Evolutionary conservation across 30 jellyfish, hydroid and myxozoan species (phyloP).

Genomic region (Haliclystus octoradiatus): DNA sequence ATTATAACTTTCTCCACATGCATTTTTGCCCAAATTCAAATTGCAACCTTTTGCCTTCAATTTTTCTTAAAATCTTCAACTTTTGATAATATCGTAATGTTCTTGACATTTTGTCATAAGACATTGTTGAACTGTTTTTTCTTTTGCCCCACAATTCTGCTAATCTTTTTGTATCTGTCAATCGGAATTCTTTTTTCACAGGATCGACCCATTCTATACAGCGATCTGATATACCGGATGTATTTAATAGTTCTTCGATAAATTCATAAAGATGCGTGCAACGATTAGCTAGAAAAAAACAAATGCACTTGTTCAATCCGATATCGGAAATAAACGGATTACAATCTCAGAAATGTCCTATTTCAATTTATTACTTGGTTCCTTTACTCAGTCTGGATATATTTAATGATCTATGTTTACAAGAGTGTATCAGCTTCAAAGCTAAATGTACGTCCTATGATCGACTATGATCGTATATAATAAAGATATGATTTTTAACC

Average conservation of each 20-base stretch:
- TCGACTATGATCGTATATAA: no score
- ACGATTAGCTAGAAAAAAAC: conserved; percentile 54
- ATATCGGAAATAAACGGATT: no score
- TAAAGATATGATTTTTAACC: no score
- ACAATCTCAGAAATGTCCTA: no score
- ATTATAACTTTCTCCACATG: conserved; percentile 62
- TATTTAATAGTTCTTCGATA: conserved; percentile 35
- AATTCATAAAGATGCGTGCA: conserved; percentile 80
- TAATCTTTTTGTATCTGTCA: conserved; percentile 46
- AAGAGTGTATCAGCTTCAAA: no score
- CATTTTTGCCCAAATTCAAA: conserved; percentile 51
- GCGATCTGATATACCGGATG: conserved; percentile 4
- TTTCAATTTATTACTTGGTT: no score
- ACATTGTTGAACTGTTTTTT: conserved; percentile 49
- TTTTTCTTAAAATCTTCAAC: conserved; percentile 56
- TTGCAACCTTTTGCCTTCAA: conserved; percentile 73
- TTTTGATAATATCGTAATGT: conserved; percentile 55
- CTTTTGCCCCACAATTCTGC: conserved; percentile 75
- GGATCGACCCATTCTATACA: conserved; percentile 43
- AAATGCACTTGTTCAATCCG: no score
- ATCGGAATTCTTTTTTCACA: conserved; percentile 40
- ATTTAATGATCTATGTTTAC: no score
- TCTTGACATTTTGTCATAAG: conserved; percentile 69
- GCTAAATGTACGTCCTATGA: no score
- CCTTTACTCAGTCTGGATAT: no score